phyloP scores from a whole-genome alignment of 2,888 invertebrate species.

The Aricia artaxerxes region DNA sequence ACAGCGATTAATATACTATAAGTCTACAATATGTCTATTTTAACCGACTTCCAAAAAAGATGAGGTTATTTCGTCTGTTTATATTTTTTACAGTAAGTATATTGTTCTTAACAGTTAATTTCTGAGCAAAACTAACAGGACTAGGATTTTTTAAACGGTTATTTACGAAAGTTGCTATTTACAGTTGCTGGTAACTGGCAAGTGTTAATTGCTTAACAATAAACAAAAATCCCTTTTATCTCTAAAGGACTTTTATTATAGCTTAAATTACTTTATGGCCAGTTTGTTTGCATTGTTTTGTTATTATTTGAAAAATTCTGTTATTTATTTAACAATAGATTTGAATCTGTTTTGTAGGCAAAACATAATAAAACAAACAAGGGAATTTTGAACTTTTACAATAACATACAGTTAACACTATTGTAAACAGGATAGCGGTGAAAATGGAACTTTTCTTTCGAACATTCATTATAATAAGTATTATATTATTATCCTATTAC shows the following conservation, averaged over 20 bases:
- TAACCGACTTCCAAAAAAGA: no score
- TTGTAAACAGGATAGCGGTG: background rate
- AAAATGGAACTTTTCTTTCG: background rate
- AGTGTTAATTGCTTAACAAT: constrained; percentile 11
- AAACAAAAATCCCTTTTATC: constrained; percentile 1
- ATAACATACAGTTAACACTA: background rate
- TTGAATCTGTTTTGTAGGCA: background rate
- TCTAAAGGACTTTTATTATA: background rate
- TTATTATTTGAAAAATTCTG: background rate
- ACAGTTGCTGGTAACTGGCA: background rate
- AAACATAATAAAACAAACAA: background rate
- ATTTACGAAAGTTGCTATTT: constrained; percentile 2
- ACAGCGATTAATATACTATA: no score
- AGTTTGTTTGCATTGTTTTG: background rate
- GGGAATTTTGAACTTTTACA: background rate
- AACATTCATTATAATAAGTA: no score
- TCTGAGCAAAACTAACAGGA: background rate
- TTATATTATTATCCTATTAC: no score
- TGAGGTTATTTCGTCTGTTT: no score
- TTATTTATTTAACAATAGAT: background rate
- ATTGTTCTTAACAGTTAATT: background rate
- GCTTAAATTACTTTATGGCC: background rate
- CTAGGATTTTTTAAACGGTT: constrained; percentile 2
- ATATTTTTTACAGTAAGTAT: no score
- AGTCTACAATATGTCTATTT: no score